Evolutionary conservation across 1,140 invertebrate genomes (phyloP).

Genomic region (Drosophila rufa): DNA sequence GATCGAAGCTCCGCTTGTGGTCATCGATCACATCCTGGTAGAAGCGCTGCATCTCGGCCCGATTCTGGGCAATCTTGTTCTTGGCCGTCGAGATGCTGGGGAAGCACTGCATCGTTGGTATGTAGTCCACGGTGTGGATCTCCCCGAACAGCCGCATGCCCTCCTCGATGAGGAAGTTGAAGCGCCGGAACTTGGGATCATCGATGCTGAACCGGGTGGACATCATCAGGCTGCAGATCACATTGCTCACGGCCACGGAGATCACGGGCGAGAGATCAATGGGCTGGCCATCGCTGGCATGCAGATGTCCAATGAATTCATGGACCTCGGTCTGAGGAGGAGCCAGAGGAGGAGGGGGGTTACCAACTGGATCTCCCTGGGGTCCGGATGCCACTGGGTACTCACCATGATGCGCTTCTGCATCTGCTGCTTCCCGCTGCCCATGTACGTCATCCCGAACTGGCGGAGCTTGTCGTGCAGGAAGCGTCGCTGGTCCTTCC

Average conservation of each 20-base stretch:
- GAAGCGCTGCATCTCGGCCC: conserved; percentile 93
- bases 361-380: not conserved
- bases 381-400: conserved; percentile 15
- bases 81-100: conserved; percentile 90
- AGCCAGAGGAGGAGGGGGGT: not conserved
- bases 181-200: conserved; percentile 90
- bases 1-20: conserved; percentile 91
- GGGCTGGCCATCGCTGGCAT: conserved; percentile 87
- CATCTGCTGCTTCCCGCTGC: conserved; percentile 92
- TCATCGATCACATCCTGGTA: conserved; percentile 93
- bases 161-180: conserved; percentile 94
- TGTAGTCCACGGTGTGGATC: conserved; percentile 89
- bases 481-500: conserved; percentile 96
- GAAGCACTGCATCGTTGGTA: conserved; percentile 89
- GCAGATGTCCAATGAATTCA: conserved; percentile 89
- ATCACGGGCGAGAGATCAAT: conserved; percentile 90
- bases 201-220: conserved; percentile 92
- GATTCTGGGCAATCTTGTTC: conserved; percentile 92
- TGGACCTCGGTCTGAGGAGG: conserved; percentile 90
- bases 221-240: conserved; percentile 96
- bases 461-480: conserved; percentile 94
- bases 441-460: conserved; percentile 95
- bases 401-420: conserved; percentile 94
- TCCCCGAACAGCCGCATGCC: conserved; percentile 94
- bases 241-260: conserved; percentile 94